These are phyloP conservation scores for Aethina tumida DNA, from an alignment of 1,140 invertebrate genomes.

Conservation along the genomic window DNA sequence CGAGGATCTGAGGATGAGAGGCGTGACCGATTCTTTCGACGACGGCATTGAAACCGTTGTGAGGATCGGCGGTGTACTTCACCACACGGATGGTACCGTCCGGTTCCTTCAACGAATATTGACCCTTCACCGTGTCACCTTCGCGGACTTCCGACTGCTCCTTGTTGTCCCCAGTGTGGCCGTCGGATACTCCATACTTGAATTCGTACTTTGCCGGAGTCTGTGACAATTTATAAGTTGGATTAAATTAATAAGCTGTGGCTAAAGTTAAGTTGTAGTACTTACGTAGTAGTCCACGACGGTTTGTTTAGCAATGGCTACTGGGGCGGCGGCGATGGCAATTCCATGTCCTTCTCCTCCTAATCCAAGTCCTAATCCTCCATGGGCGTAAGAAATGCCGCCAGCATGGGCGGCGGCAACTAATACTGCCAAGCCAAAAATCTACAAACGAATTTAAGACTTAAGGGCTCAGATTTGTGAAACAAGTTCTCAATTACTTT, in stretches of 20 bases:
- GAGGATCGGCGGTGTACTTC: too few relatives aligned
- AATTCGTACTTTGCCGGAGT: slow-evolving; percentile 55
- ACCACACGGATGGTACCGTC: slow-evolving; percentile 48
- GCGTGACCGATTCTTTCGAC: slow-evolving; percentile 13
- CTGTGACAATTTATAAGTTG: slow-evolving; percentile 21
- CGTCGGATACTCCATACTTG: slow-evolving; percentile 57
- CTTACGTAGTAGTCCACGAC: slow-evolving; percentile 9
- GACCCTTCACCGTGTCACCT: slow-evolving; percentile 27
- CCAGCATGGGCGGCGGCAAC: slow-evolving; percentile 1
- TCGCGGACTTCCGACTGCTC: slow-evolving; percentile 34
- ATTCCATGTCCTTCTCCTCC: slow-evolving; percentile 4
- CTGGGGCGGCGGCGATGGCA: not conserved
- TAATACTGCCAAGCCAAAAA: not conserved
- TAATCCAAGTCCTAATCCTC: not conserved
- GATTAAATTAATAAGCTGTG: not conserved
- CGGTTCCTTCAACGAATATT: slow-evolving; percentile 43
- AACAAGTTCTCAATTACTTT: too few relatives aligned
- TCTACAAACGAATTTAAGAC: not conserved
- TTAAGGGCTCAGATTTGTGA: too few relatives aligned
- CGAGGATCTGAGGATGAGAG: slow-evolving; percentile 9
- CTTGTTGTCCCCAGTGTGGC: slow-evolving; percentile 52
- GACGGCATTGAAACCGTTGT: slow-evolving; percentile 44
- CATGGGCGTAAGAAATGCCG: not conserved
- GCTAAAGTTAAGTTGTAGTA: not conserved
- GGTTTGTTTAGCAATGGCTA: slow-evolving; percentile 3